phyloP scores from a whole-genome alignment of 2,113 vertebrate genomes.

The Cyanoderma ruficeps region DNA sequence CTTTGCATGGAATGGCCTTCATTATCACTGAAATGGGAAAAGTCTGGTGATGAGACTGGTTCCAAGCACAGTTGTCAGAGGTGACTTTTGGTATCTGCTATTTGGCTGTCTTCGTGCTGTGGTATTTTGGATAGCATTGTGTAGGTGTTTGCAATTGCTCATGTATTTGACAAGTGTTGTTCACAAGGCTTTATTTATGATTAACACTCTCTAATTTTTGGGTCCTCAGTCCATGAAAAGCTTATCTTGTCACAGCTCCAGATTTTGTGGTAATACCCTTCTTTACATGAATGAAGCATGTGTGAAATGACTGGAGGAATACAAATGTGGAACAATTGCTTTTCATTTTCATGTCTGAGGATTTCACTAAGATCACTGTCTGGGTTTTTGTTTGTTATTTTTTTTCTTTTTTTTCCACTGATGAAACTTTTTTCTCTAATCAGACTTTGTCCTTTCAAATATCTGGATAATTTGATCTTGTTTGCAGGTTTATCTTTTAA shows the following conservation, averaged over 20 bases:
- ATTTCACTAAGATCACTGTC: not conserved
- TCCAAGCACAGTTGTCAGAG: not conserved
- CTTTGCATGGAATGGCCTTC: not conserved
- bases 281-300: not conserved
- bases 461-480: not conserved
- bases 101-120: not conserved
- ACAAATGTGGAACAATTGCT: not conserved
- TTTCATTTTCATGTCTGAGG: not conserved
- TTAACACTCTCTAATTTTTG: not conserved
- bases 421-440: not conserved
- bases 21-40: not conserved
- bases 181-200: not conserved
- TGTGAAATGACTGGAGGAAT: not conserved
- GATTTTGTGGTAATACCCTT: not conserved
- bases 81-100: not conserved
- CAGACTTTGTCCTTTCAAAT: not conserved
- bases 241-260: slow-evolving; percentile 23
- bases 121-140: not conserved
- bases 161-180: not conserved
- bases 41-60: not conserved
- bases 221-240: not conserved
- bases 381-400: not conserved
- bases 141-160: not conserved
- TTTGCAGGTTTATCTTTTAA: not conserved
- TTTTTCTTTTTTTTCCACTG: not conserved